A percentile compares a stretch with the other conserved stretches of the same genome.
These are phyloP conservation scores for Clarias gariepinus DNA, from an alignment of 2,113 vertebrate species.

Conservation along the genomic window DNA sequence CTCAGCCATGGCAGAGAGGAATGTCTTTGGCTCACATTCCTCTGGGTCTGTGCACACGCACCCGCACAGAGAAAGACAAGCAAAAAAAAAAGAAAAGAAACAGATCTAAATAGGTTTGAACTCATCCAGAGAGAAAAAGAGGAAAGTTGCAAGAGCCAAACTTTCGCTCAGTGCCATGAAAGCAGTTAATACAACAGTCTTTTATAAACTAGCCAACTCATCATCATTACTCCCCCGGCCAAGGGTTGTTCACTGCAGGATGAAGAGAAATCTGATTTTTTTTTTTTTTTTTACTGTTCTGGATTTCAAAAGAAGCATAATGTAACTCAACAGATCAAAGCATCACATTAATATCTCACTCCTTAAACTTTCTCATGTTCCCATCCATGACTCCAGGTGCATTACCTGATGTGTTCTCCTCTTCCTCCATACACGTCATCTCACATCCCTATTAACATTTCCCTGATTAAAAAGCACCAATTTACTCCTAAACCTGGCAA, in stretches of 20 bases:
- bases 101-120: slow-evolving; percentile 27
- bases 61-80: not conserved
- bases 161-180: slow-evolving; percentile 26
- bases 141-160: slow-evolving; percentile 19
- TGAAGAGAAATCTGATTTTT: not conserved
- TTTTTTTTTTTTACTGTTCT: not conserved
- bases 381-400: not conserved
- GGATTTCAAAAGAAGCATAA: not conserved
- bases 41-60: slow-evolving; percentile 12
- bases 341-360: not conserved
- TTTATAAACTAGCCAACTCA: slow-evolving; percentile 33
- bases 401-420: not conserved
- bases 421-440: not conserved
- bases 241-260: too few relatives aligned
- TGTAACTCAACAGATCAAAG: not conserved
- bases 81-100: slow-evolving; percentile 4
- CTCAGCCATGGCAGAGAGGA: slow-evolving; percentile 56
- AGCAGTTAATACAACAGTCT: slow-evolving; percentile 19
- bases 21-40: slow-evolving; percentile 70
- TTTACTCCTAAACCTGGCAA: not conserved
- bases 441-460: not conserved
- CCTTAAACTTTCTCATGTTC: too few relatives aligned
- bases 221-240: slow-evolving; percentile 23
- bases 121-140: slow-evolving; percentile 37
- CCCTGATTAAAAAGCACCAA: too few relatives aligned